phyloP scores from a whole-genome alignment of 2,888 invertebrate species.

The Atethmia centrago region DNA sequence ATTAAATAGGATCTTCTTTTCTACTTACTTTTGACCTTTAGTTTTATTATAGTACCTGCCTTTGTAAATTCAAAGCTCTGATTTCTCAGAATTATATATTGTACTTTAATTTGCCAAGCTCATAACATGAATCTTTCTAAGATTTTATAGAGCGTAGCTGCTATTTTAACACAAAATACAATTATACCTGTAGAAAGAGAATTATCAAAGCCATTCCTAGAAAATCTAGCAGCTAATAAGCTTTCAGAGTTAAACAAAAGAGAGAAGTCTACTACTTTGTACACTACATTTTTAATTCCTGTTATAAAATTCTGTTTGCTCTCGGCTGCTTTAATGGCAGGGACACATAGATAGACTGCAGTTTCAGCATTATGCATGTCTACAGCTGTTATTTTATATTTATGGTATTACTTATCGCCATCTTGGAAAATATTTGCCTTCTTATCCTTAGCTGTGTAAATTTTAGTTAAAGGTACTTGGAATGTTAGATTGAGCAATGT shows the following conservation, averaged over 20 bases:
- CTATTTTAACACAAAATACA: slow-evolving; percentile 39
- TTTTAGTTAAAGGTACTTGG: slow-evolving; percentile 9
- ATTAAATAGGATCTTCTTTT: background rate
- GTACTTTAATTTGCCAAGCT: slow-evolving; percentile 32
- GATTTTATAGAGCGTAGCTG: slow-evolving; percentile 27
- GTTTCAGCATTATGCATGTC: slow-evolving; percentile 55
- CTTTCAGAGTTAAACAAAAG: slow-evolving; percentile 60
- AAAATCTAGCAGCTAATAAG: slow-evolving; percentile 64
- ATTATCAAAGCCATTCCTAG: slow-evolving; percentile 51
- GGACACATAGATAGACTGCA: slow-evolving; percentile 54
- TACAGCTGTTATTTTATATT: slow-evolving; percentile 46
- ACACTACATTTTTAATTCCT: slow-evolving; percentile 68
- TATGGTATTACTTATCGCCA: slow-evolving; percentile 42
- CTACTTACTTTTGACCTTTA: background rate
- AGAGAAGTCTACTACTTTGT: slow-evolving; percentile 59
- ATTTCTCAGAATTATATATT: slow-evolving; percentile 15
- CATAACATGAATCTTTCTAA: slow-evolving; percentile 44
- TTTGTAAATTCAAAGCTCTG: slow-evolving; percentile 23
- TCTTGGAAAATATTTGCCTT: slow-evolving; percentile 10
- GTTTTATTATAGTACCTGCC: background rate
- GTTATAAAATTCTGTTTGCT: slow-evolving; percentile 72
- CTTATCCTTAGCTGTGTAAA: slow-evolving; percentile 11
- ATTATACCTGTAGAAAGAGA: slow-evolving; percentile 50
- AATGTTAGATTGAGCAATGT: background rate
- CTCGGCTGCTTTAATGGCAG: slow-evolving; percentile 62